Base-by-base conservation (phyloP, 2,113 vertebrate genomes). In the Calonectris borealis region DNA sequence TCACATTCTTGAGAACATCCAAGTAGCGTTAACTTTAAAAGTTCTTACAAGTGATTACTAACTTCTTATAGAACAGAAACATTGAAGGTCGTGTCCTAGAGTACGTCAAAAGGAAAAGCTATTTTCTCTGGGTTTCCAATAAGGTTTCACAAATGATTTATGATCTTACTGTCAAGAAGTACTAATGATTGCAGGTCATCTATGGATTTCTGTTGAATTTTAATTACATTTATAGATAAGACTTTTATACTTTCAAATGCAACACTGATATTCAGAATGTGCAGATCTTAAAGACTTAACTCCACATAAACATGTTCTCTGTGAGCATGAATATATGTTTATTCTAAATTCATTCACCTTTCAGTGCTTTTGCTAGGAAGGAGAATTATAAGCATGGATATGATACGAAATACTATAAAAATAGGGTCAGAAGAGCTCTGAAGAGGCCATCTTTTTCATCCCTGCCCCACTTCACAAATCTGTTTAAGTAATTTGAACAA, bases 81-180 rank as follows among this genome's bases (percentile, higher is more conserved):
- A 8, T 1, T 82, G 83, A 93, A 96, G 88, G 83, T 92, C 86
- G 88, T n/a, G 10, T 76, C 48, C 52, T 66, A 75, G 60, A 44
- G 16, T 48, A 13, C 10, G 15, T 91, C 34, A 86, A 83, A 88
- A 31, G 34, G 48, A 88, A 92, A 93, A 92, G 38, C 32, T 76
- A 55, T 96, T 92, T 93, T 81, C 42, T 71, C 24, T 64, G 16
- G 8, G 8, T 71, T 90, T 93, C 77, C 68, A 88, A 57, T 86
- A 82, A 55, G 24, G 29, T 88, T 86, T 95, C 86, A 83, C 51
- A 81, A 94, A 84, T 90, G 64, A 96, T 93, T 95, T 94, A 88
- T 91, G 92, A 78, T 81, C 80, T 83, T 73, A 62, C 69, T 68
- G 38, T 83, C 83, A 88, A 90, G 72, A 92, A 88, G 46, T 55